Percentiles rank a stretch among this genome's conserved stretches.
Evolutionary conservation across 2,888 invertebrate genomes (phyloP).

Genomic region (Acleris laterana): DNA sequence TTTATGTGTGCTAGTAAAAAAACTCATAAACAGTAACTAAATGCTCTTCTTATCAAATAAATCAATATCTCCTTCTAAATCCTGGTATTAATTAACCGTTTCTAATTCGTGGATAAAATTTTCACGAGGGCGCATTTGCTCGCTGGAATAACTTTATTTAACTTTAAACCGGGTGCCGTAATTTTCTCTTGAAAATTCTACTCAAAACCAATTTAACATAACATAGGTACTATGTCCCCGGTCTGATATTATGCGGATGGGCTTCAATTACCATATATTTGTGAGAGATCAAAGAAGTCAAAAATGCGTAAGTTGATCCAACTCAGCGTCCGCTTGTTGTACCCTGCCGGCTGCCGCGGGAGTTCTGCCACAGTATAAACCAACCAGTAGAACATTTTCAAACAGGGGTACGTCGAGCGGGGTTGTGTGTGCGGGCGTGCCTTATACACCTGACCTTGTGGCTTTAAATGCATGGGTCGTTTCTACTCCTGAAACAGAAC

Average conservation of each 20-base stretch:
- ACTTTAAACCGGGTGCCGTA: conserved; percentile 19
- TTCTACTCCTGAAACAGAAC: too few relatives aligned
- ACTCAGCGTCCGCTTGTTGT: background rate
- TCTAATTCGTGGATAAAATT: conserved; percentile 20
- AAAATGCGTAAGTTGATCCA: conserved; percentile 28
- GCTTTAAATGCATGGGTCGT: too few relatives aligned
- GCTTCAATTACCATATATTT: conserved; percentile 39
- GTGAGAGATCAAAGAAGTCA: conserved; percentile 37
- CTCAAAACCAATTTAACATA: conserved; percentile 19
- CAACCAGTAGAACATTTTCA: too few relatives aligned
- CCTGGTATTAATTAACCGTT: conserved; percentile 16
- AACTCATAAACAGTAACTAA: background rate
- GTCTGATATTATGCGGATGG: conserved; percentile 31
- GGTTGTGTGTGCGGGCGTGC: too few relatives aligned
- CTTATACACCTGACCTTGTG: too few relatives aligned
- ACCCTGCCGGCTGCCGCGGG: background rate
- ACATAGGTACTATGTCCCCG: conserved; percentile 1
- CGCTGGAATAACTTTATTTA: conserved; percentile 17
- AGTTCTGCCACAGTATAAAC: background rate
- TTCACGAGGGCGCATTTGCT: conserved; percentile 13
- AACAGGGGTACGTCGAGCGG: background rate
- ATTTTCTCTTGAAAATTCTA: conserved; percentile 28
- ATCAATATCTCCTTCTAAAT: conserved; percentile 8
- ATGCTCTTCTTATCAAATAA: conserved; percentile 15
- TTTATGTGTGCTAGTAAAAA: background rate